Base-by-base conservation (phyloP, 2,888 invertebrate species). In the Drosophila mercatorum region DNA sequence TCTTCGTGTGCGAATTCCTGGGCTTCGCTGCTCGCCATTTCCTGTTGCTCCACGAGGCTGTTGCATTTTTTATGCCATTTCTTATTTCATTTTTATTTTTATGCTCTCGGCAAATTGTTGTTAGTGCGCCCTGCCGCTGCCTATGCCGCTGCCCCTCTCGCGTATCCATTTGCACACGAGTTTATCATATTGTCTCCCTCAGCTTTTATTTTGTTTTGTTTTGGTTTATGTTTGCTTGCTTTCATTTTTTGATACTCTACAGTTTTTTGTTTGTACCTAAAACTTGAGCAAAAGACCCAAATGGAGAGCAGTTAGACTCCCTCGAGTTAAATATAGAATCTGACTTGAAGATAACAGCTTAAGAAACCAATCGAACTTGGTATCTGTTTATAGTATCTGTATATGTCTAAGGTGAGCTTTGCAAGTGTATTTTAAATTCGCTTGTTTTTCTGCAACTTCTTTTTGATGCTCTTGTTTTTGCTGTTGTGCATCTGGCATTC, bases 11-110 rank as follows among this genome's bases (percentile, higher is more conserved):
- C 66, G 75, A 75, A 80, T 80, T 72, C 60, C 65, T 57, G 55
- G 57, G 60, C 80, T 62, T 52, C 47, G 69, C 62, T n/a, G 31
- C 59, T 58, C 46, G n/a, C 34, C 51, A 63, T 75, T 75, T 82
- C 73, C 82, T 84, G 65, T 82, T 87, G 87, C 75, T 87, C 68
- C 66, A 72, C 63, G 66, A 41, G 66, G 84, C 82, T 86, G 88
- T 86, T 86, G 89, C 89, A 86, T 86, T 86, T 86, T 86, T 86
- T 72, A 86, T 86, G 80, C 70, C 71, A 82, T 82, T 89, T 72
- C 77, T 87, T 87, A 88, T 87, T 84, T 84, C 71, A 73, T 77
- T 74, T 64, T 77, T 78, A 73, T 79, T 87, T 81, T 83, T 81
- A 88, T 83, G 83, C 74, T 83, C 36, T 56, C 63, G 68, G 63